Percentiles rank a stretch among this genome's conserved stretches.
Evolutionary conservation across 2,113 vertebrate genomes (phyloP).

Genomic region (Terrapene triunguis): DNA sequence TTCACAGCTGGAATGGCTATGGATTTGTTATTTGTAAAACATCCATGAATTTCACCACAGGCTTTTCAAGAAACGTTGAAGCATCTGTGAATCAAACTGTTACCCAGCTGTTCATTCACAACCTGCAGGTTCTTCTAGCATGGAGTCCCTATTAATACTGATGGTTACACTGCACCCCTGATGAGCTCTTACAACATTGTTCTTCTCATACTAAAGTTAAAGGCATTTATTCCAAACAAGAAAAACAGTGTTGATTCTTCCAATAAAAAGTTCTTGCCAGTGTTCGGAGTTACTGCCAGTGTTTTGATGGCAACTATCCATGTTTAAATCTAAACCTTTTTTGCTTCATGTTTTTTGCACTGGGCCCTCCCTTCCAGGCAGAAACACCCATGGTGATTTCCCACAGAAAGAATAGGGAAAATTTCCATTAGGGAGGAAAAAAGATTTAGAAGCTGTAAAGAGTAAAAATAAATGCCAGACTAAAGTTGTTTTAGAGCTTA

Average conservation of each 20-base stretch:
- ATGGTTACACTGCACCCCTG: constrained; percentile 34
- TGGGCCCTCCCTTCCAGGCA: neutral
- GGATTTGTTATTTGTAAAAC: constrained; percentile 75
- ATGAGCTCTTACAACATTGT: constrained; percentile 24
- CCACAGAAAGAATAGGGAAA: neutral
- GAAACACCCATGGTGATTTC: constrained; percentile 45
- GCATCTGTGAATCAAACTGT: constrained; percentile 77
- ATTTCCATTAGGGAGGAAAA: constrained; percentile 26
- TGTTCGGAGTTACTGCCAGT: neutral
- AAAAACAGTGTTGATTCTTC: constrained; percentile 15
- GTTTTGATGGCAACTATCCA: constrained; percentile 15
- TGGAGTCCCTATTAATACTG: constrained; percentile 51
- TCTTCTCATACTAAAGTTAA: constrained; percentile 33
- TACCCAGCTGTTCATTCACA: constrained; percentile 74
- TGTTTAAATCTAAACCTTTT: constrained; percentile 39
- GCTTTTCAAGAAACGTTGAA: constrained; percentile 61
- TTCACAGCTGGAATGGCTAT: constrained; percentile 75
- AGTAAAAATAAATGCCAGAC: constrained; percentile 60
- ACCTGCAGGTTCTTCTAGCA: constrained; percentile 53
- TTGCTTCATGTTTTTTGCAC: neutral
- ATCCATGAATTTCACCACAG: constrained; percentile 74
- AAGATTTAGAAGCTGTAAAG: constrained; percentile 19
- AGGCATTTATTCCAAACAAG: constrained; percentile 13
- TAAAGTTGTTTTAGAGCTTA: constrained; percentile 68
- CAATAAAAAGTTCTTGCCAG: constrained; percentile 20